A percentile compares a stretch with the other conserved stretches of the same genome.
These are phyloP conservation scores for Vulpes ferrilata DNA, from an alignment of 2,113 vertebrate species.

Conservation along the genomic window DNA sequence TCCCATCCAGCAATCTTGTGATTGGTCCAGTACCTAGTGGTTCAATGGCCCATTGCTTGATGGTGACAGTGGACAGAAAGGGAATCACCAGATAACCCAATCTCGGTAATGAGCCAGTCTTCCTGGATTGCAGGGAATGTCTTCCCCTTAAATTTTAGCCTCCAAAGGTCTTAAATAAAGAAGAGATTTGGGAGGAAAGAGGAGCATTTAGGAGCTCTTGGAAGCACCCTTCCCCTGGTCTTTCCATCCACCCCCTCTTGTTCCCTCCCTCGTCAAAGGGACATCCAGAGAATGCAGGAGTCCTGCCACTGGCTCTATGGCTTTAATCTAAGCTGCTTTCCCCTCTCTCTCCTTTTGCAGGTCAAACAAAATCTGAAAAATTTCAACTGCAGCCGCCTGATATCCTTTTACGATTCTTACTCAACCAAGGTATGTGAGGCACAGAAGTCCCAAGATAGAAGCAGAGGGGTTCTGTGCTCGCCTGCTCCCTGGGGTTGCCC, in stretches of 20 bases:
- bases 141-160: neutral
- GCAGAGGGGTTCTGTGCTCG: neutral
- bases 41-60: neutral
- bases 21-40: neutral
- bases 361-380: neutral
- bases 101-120: neutral
- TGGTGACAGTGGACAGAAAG: neutral
- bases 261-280: neutral
- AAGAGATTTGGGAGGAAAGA: neutral
- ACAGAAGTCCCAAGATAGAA: neutral
- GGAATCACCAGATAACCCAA: neutral
- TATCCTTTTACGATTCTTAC: conserved; percentile 71
- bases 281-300: neutral
- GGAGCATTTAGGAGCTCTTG: neutral
- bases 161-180: neutral
- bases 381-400: conserved; percentile 59
- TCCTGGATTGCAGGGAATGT: neutral
- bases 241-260: neutral
- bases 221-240: neutral
- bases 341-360: conserved; percentile 30
- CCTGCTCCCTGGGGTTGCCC: neutral
- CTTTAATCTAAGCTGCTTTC: neutral
- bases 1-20: neutral
- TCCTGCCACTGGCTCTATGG: neutral
- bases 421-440: conserved; percentile 81